A percentile compares a stretch with the other conserved stretches of the same genome.
Evolutionary conservation across 2,113 vertebrate genomes (phyloP).

Genomic region (Pyrgilauda ruficollis): DNA sequence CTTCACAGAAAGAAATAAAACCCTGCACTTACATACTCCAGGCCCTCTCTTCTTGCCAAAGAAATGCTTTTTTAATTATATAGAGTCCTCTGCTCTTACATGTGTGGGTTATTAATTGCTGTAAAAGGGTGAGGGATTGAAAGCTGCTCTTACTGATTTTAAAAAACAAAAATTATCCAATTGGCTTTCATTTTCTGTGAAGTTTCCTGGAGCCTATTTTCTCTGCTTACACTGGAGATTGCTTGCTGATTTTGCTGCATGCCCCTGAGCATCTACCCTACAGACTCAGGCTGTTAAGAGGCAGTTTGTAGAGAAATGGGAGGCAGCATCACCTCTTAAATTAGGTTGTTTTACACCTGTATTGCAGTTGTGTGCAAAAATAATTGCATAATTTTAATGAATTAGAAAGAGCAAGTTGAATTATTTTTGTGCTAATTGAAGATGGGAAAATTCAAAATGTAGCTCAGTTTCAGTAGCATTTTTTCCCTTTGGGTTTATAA

Average conservation of each 20-base stretch:
- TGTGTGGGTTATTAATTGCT: slow-evolving; percentile 26
- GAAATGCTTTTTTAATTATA: slow-evolving; percentile 44
- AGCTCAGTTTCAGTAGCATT: slow-evolving; percentile 33
- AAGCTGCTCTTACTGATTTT: not conserved
- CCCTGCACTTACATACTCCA: slow-evolving; percentile 37
- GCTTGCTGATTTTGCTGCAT: slow-evolving; percentile 21
- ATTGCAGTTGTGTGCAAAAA: not conserved
- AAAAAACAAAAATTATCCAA: slow-evolving; percentile 49
- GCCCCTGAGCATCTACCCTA: not conserved
- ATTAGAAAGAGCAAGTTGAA: not conserved
- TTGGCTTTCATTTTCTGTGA: slow-evolving; percentile 6
- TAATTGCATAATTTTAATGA: not conserved
- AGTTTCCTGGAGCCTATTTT: slow-evolving; percentile 5
- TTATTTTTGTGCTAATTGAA: not conserved
- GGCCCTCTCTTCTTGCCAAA: slow-evolving; percentile 32
- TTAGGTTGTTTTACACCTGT: not conserved
- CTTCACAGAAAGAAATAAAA: slow-evolving; percentile 55
- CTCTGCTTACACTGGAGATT: slow-evolving; percentile 22
- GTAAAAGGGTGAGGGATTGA: not conserved
- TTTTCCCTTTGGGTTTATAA: slow-evolving; percentile 41
- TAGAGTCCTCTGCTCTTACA: slow-evolving; percentile 1
- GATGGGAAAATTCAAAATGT: slow-evolving; percentile 19
- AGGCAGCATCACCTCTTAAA: not conserved
- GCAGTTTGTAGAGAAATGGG: not conserved
- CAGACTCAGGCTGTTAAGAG: not conserved